These are phyloP conservation scores for Cinclus mexicanus DNA, from an alignment of 2,113 vertebrate genomes.

Conservation along the genomic window DNA sequence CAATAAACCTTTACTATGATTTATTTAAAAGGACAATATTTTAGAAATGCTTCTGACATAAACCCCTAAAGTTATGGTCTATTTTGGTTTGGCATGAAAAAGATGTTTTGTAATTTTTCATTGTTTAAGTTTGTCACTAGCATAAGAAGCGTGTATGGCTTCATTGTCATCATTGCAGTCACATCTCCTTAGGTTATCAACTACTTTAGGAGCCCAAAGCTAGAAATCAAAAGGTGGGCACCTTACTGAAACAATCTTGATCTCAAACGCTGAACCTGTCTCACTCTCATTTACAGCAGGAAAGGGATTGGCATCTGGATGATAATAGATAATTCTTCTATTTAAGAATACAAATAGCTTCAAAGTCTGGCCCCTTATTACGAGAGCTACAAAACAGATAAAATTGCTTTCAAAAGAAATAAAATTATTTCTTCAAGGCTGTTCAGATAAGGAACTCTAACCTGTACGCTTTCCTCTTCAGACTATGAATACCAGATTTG, in stretches of 20 bases:
- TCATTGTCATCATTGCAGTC: not conserved
- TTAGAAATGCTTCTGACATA: not conserved
- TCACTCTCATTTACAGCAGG: not conserved
- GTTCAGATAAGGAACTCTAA: not conserved
- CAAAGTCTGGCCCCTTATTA: not conserved
- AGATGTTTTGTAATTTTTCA: not conserved
- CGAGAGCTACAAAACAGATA: not conserved
- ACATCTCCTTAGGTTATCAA: not conserved
- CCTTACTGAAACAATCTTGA: not conserved
- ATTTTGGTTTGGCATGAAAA: not conserved
- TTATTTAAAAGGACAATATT: not conserved
- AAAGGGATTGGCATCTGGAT: not conserved
- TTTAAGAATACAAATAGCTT: not conserved
- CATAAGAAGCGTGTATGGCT: not conserved
- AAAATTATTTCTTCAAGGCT: not conserved
- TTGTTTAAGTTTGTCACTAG: not conserved
- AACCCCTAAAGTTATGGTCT: not conserved
- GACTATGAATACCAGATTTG: not conserved
- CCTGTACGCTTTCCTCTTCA: not conserved
- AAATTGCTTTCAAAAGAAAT: not conserved
- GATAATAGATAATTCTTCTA: not conserved
- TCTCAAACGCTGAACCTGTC: not conserved
- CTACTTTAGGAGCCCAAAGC: not conserved
- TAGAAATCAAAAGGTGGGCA: not conserved
- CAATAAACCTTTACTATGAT: not conserved